phyloP scores from a whole-genome alignment of 2,888 invertebrate species.

The Oscheius myriophilus region DNA sequence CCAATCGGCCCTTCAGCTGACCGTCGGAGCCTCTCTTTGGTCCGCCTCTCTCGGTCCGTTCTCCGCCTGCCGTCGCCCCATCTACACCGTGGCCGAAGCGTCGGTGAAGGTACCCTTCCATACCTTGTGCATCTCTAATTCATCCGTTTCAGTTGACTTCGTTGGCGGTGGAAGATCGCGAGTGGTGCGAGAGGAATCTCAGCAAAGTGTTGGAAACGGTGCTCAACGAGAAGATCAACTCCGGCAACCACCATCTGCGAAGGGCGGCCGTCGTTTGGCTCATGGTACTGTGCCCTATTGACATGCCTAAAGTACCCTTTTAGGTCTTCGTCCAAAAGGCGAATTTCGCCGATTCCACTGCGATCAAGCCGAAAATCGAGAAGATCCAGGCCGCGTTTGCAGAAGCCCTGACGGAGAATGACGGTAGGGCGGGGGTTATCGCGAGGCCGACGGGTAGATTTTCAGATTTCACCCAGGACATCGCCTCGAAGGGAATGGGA shows the following conservation, averaged over 20 bases:
- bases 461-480: constrained; percentile 89
- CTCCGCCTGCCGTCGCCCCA: constrained; percentile 34
- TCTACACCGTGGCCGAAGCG: constrained; percentile 26
- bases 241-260: constrained; percentile 52
- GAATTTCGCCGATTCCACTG: constrained; percentile 8
- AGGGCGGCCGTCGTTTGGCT: constrained; percentile 57
- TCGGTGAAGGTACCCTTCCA: constrained; percentile 23
- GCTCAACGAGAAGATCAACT: constrained; percentile 32
- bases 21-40: constrained; percentile 49
- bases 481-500: constrained; percentile 82
- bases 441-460: too few species aligned
- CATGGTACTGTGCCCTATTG: constrained; percentile 30
- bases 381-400: constrained; percentile 53
- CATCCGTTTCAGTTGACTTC: background rate
- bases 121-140: background rate
- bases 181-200: constrained; percentile 3
- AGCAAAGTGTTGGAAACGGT: constrained; percentile 2
- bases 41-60: constrained; percentile 38
- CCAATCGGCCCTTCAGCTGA: constrained; percentile 57
- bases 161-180: constrained; percentile 18
- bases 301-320: background rate
- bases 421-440: too few species aligned
- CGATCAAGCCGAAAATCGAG: constrained; percentile 21
- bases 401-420: constrained; percentile 59
- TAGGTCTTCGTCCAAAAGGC: constrained; percentile 37